Evolutionary conservation across 2,888 invertebrate genomes (phyloP).

Genomic region (Hemaris fuciformis): DNA sequence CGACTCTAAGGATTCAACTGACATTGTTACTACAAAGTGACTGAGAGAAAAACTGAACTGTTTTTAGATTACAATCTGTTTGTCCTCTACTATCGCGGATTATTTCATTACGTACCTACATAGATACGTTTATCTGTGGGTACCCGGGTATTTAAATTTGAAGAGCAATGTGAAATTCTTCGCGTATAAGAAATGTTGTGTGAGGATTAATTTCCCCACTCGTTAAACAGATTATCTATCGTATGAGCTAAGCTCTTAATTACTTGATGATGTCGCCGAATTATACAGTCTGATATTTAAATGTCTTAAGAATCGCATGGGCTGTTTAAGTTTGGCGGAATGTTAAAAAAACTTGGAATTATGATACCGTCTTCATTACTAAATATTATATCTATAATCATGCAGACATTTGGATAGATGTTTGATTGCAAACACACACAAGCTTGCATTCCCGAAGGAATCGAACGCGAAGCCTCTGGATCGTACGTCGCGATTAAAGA

Average conservation of each 20-base stretch:
- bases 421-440: too few species aligned
- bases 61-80: too few species aligned
- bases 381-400: neutral
- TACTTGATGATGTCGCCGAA: constrained; percentile 38
- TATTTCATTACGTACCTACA: neutral
- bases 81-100: too few species aligned
- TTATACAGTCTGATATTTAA: constrained; percentile 16
- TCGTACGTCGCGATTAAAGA: too few species aligned
- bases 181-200: constrained; percentile 36
- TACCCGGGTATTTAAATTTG: neutral
- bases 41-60: too few species aligned
- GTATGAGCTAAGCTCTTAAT: constrained; percentile 56
- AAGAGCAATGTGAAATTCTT: constrained; percentile 14
- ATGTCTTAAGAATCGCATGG: constrained; percentile 1
- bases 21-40: too few species aligned
- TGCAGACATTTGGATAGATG: too few species aligned
- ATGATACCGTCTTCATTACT: neutral
- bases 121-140: neutral
- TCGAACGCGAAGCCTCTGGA: too few species aligned
- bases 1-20: neutral
- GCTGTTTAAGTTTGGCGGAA: neutral
- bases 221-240: constrained; percentile 52
- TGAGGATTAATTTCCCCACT: constrained; percentile 52
- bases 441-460: too few species aligned
- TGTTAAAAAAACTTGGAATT: neutral